phyloP scores from a whole-genome alignment of 1,140 invertebrate genomes.

The Drosophila erecta region DNA sequence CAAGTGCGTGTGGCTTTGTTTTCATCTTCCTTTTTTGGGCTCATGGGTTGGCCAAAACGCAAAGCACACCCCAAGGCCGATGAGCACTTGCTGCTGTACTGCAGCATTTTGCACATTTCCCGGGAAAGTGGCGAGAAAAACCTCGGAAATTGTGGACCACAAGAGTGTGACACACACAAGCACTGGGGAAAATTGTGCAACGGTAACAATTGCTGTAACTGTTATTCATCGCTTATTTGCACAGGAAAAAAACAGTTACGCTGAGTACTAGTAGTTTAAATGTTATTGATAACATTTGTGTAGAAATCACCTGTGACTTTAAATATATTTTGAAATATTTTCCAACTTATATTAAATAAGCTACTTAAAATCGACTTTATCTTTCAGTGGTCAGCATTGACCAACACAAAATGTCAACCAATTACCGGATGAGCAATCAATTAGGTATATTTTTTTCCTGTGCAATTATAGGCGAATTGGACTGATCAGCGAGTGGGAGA shows the following conservation, averaged over 20 bases:
- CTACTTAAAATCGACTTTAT: no score
- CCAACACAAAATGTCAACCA: not conserved
- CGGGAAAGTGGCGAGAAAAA: constrained; percentile 22
- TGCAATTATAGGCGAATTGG: constrained; percentile 30
- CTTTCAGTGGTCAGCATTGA: not conserved
- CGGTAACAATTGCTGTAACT: constrained; percentile 54
- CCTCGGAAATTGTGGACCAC: constrained; percentile 46
- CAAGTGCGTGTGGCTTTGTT: constrained; percentile 42
- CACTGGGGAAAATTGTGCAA: constrained; percentile 39
- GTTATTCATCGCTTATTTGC: constrained; percentile 26
- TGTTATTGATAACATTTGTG: no score
- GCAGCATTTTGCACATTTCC: constrained; percentile 16
- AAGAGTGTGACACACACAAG: constrained; percentile 25
- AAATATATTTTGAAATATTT: not conserved
- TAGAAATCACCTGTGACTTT: not conserved
- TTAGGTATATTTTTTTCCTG: not conserved
- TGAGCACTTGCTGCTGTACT: constrained; percentile 36
- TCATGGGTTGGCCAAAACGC: constrained; percentile 15
- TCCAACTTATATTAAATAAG: no score
- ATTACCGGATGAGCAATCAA: not conserved
- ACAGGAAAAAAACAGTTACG: constrained; percentile 5
- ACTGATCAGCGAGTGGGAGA: constrained; percentile 22
- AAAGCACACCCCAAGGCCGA: constrained; percentile 53
- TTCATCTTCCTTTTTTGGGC: constrained; percentile 5
- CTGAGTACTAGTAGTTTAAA: no score